Percentiles rank a stretch among this genome's conserved stretches.
These are phyloP conservation scores for Sicus ferrugineus DNA, from an alignment of 2,888 invertebrate genomes.

Conservation along the genomic window DNA sequence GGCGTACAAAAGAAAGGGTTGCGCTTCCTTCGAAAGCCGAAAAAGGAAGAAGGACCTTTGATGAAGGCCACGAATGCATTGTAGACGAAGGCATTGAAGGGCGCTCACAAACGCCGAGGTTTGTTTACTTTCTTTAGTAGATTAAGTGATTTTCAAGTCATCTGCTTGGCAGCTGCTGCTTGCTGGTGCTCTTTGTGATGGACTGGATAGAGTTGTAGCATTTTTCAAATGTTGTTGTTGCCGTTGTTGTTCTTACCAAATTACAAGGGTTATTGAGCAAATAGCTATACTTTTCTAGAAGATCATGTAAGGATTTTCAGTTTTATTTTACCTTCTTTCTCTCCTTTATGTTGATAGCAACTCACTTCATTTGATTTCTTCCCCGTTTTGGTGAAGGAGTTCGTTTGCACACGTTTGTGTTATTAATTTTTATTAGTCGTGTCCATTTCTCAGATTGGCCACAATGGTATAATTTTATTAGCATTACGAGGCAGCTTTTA, in stretches of 20 bases:
- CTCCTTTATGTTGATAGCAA: neutral
- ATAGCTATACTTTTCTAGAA: conserved; percentile 45
- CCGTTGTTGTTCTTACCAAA: conserved; percentile 46
- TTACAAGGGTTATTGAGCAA: conserved; percentile 63
- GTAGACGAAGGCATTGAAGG: neutral
- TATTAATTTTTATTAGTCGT: conserved; percentile 57
- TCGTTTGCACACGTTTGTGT: conserved; percentile 53
- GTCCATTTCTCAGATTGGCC: conserved; percentile 27
- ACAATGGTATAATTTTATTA: conserved; percentile 19
- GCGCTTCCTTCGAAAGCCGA: conserved; percentile 4
- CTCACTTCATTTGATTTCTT: conserved; percentile 18
- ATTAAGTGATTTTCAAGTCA: conserved; percentile 62
- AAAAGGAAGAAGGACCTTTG: conserved; percentile 29
- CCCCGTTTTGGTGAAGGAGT: neutral
- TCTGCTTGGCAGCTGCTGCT: conserved; percentile 47
- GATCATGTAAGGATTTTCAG: neutral
- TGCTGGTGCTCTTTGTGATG: conserved; percentile 47
- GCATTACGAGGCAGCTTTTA: neutral
- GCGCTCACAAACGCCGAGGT: neutral
- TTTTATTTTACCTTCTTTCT: neutral
- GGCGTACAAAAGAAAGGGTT: conserved; percentile 37
- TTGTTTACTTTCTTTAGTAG: conserved; percentile 44
- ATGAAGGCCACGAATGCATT: neutral
- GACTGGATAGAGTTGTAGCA: conserved; percentile 52
- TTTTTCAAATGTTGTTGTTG: conserved; percentile 8